Conservation (phyloP, 2,888 invertebrate species). For the Cataglyphis albicans region DNA sequence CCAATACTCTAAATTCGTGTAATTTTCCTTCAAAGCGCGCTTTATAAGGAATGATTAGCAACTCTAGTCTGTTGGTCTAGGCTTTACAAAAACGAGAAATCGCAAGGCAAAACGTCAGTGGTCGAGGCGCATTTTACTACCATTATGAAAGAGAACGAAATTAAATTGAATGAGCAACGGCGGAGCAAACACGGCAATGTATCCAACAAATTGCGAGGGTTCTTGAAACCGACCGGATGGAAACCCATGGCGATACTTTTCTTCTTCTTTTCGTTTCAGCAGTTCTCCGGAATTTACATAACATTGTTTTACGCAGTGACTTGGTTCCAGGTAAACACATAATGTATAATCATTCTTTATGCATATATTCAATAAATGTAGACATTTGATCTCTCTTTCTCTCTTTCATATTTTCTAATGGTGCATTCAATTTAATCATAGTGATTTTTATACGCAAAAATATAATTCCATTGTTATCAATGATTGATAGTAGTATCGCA, state of each 20-base stretch:
- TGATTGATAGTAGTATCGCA: background rate
- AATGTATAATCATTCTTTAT: slow-evolving; percentile 42
- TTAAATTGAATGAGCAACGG: slow-evolving; percentile 85
- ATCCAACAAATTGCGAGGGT: slow-evolving; percentile 84
- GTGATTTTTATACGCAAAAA: background rate
- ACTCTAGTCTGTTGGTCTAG: slow-evolving; percentile 61
- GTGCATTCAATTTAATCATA: background rate
- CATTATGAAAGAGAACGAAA: slow-evolving; percentile 87
- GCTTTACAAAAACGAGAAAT: slow-evolving; percentile 79
- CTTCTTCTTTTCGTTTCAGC: slow-evolving; percentile 88
- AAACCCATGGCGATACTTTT: slow-evolving; percentile 88
- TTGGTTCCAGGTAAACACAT: slow-evolving; percentile 87
- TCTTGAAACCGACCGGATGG: slow-evolving; percentile 88
- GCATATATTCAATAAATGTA: slow-evolving; percentile 41
- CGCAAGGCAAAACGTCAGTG: slow-evolving; percentile 78
- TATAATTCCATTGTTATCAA: slow-evolving; percentile 5
- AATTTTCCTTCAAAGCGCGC: background rate
- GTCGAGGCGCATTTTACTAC: slow-evolving; percentile 87
- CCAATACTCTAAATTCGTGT: background rate
- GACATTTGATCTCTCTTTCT: background rate
- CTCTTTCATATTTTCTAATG: background rate
- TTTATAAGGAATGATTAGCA: background rate
- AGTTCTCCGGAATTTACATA: slow-evolving; percentile 89
- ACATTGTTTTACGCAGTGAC: slow-evolving; percentile 89
- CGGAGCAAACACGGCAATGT: slow-evolving; percentile 83